Evolutionary conservation across 64 coral and sea anemone species (phyloP), one percentile per base, ranked within the genome.

Genomic region (Pachyseris speciosa): DNA sequence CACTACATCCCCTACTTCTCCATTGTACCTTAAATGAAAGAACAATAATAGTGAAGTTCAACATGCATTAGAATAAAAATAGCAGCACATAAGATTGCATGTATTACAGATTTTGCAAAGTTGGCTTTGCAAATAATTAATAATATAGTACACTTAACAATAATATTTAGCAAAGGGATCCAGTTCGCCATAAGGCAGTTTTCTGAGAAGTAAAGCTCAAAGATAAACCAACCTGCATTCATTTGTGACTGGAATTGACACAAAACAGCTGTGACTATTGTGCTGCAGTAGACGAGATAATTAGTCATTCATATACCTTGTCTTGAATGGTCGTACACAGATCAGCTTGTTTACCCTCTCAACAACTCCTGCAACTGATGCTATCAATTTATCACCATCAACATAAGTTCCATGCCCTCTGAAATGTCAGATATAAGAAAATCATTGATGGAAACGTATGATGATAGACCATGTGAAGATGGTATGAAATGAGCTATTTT

Each of bases 321-420:
- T 95, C 13, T 95, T 95, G 25, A 95, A 93, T 38, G 96, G 96
- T 27, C 87, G 88, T 43, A 99, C 96, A 87, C 90, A 99, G 7
- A 99, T 99, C 79, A 99, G 71, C 53, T 99, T 99, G 64, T 99
- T 99, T 15, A 99, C 96, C 65, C 89, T 95, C 66, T 95, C 93
- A 34, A 99, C 93, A 38, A 95, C 58, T 51, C 96, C 96, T 51
- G 93, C 89, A 19, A 99, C 96, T 22, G 96, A 95, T 8, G 96
- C 96, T 43, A 99, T 80, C 9, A 99, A 42, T 83, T 99, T 99
- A 22, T 99, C 93, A 75, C 71, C 93, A 78, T 99, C 88, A 29
- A 93, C 83, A 91, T 91, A 95, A 1, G 96, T 99, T 8, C 96
- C 96, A 76, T 99, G 96, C 1, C 96, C 96, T 80, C 96, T 99